Evolutionary conservation across 2,888 invertebrate species (phyloP).

Genomic region (Philaethria dido): DNA sequence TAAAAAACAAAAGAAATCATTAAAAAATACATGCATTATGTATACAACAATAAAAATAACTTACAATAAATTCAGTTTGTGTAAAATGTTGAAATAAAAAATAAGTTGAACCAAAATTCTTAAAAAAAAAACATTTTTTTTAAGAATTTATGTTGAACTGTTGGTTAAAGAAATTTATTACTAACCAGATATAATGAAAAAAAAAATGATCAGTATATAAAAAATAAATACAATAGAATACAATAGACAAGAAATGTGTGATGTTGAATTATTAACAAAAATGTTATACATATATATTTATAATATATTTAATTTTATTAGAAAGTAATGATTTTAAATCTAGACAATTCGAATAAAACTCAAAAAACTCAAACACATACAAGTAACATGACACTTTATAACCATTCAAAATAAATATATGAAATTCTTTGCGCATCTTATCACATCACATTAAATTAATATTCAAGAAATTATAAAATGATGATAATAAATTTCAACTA

Average conservation of each 20-base stretch:
- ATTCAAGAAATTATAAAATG: not conserved
- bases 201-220: not conserved
- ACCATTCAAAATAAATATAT: constrained; percentile 11
- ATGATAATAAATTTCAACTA: not conserved
- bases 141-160: no score
- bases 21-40: constrained; percentile 9
- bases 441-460: constrained; percentile 18
- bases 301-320: not conserved
- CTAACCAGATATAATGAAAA: not conserved
- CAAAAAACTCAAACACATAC: constrained; percentile 1
- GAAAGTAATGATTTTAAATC: not conserved
- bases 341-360: not conserved
- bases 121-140: no score
- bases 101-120: not conserved
- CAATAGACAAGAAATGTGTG: not conserved
- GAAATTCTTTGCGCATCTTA: constrained; percentile 19
- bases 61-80: not conserved
- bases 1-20: not conserved
- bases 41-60: constrained; percentile 9
- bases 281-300: not conserved
- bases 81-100: not conserved
- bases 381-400: not conserved
- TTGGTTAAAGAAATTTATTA: no score
- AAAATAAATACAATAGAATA: not conserved
- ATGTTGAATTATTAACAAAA: not conserved